Base-by-base conservation (phyloP, 2,888 invertebrate species). In the Agonopterix alstromeriana region DNA sequence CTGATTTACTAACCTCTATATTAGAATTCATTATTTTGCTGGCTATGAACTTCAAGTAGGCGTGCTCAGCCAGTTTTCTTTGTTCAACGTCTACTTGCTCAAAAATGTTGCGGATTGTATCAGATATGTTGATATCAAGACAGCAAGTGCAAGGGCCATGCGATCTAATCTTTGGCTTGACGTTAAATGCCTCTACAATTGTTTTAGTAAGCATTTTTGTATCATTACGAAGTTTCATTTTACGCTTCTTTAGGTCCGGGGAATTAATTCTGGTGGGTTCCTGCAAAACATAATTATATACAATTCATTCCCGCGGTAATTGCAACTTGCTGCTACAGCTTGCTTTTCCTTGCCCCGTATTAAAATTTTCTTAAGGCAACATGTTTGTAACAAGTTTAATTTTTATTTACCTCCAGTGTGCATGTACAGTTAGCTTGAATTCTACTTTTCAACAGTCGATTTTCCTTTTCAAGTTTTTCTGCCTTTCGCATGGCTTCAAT, bases 61-160 rank as follows among this genome's bases (percentile, higher is more conserved):
- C 67, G 10, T 75, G 61, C 63, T 88, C 87, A 10, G 82, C 82
- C 55, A 75, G 56, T 57, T 79, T 82, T 9, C 82, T 67, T 52
- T 88, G 84, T 35, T 84, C 82, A 3, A 72, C 67, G 52, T 85
- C 82, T 0, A 87, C 85, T 69, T 87, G 83, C 46, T 87, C 79
- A 51, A 88, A 86, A 61, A 88, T 85, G 52, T 76, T 84, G 9
- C 82, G 73, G 36, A 88, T 82, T 0, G 86, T 84, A 10, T 87
- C 87, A 0, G 86, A 84, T 46, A 87, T 49, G 46, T 85, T 81
- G 0, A 77, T 55, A 48, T 87, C 86, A 1, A 83, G 50, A 1
- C 84, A 73, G 53, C 87, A 88, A 2, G 87, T 83, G 52, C 88
- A 88, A 1, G 85, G 86, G 0, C 86, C 82, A 8, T 65, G 67